phyloP scores from a whole-genome alignment of 2,797 vertebrate species.

The Sebastes miniatus region DNA sequence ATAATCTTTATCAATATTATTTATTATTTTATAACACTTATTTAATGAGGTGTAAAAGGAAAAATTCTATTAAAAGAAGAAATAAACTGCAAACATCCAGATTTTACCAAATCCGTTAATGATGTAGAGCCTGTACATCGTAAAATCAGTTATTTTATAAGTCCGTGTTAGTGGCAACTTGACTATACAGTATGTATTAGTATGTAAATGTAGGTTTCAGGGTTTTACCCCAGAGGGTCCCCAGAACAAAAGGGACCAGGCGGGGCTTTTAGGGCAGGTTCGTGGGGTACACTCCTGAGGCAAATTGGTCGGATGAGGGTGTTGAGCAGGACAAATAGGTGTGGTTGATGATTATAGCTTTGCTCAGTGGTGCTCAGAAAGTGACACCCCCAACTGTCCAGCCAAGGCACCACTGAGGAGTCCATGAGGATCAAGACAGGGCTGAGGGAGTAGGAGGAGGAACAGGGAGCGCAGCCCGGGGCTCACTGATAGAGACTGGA shows the following conservation, averaged over 20 bases:
- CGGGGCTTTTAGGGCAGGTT: background rate
- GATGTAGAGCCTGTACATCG: background rate
- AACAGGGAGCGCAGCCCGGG: background rate
- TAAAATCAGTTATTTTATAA: background rate
- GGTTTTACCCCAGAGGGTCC: background rate
- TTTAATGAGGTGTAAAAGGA: background rate
- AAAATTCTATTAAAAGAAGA: background rate
- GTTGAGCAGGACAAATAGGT: background rate
- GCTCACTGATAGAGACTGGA: constrained; percentile 7
- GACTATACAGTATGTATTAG: background rate
- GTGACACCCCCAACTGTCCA: background rate
- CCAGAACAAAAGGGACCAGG: background rate
- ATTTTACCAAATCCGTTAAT: background rate
- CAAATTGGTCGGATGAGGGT: background rate
- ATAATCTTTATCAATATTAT: background rate
- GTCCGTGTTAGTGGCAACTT: background rate
- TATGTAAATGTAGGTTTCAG: constrained; percentile 2
- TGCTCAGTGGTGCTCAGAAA: background rate
- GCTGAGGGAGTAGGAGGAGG: background rate
- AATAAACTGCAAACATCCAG: background rate
- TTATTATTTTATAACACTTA: too few species aligned
- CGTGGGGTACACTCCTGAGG: background rate
- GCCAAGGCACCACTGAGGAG: background rate
- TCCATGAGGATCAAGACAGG: background rate
- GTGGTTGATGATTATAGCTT: constrained; percentile 11